These are phyloP conservation scores for Camponotus vicinus DNA, from an alignment of 1,140 invertebrate genomes.

Conservation along the genomic window DNA sequence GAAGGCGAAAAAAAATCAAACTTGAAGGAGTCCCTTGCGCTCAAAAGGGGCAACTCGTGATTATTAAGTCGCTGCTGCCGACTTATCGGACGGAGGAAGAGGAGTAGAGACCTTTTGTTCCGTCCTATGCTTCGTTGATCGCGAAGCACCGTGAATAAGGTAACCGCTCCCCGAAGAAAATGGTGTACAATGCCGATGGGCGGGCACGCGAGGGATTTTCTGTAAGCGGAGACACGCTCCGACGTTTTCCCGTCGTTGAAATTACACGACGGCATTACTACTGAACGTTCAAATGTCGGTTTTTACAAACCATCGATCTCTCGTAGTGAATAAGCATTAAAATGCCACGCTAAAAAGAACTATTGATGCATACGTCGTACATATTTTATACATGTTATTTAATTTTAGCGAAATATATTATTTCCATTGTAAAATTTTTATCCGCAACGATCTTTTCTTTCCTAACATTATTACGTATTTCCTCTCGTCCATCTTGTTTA, in stretches of 20 bases:
- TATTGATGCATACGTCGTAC: background rate
- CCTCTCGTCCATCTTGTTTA: too few relatives aligned
- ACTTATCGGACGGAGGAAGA: constrained; percentile 1
- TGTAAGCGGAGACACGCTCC: constrained; percentile 42
- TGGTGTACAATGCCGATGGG: constrained; percentile 38
- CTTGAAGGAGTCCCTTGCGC: background rate
- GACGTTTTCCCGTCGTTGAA: constrained; percentile 27
- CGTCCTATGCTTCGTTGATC: constrained; percentile 45
- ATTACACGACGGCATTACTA: constrained; percentile 8
- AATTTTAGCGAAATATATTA: background rate
- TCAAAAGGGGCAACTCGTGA: background rate
- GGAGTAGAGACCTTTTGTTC: constrained; percentile 17
- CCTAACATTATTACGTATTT: background rate
- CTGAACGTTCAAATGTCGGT: constrained; percentile 22
- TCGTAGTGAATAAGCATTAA: background rate
- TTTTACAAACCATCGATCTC: constrained; percentile 26
- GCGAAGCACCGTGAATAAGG: constrained; percentile 17
- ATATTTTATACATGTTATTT: background rate
- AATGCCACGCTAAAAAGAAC: constrained; percentile 36
- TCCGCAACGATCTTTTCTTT: background rate
- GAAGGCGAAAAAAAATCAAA: constrained; percentile 18
- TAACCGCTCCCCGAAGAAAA: constrained; percentile 45
- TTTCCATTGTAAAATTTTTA: background rate
- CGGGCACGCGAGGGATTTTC: constrained; percentile 41
- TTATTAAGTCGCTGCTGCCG: constrained; percentile 39